Conservation (phyloP, 2,113 vertebrate genomes). For the Podiceps cristatus region DNA sequence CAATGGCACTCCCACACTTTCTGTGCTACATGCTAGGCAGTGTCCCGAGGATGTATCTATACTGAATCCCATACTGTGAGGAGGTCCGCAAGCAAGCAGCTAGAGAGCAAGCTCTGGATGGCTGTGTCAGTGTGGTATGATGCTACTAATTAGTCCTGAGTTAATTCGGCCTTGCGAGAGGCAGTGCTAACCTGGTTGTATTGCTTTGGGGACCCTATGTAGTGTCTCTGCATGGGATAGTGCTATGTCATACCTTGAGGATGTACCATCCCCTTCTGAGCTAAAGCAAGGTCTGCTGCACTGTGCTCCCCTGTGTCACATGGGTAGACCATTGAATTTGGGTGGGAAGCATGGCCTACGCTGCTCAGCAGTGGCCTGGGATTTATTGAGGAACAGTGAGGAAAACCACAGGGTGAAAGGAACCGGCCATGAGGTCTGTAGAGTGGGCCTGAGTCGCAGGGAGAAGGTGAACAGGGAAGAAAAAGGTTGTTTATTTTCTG, state of each 20-base stretch:
- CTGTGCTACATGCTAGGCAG: neutral
- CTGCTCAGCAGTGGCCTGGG: neutral
- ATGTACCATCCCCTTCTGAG: neutral
- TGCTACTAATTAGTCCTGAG: conserved; percentile 56
- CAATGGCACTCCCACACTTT: neutral
- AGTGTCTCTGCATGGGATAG: neutral
- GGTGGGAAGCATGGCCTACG: neutral
- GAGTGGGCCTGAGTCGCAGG: neutral
- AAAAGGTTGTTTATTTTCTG: neutral
- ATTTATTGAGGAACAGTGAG: neutral
- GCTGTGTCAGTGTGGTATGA: neutral
- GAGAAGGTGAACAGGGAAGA: neutral
- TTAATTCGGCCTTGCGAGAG: conserved; percentile 28
- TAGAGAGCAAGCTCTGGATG: neutral
- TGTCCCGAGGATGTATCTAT: neutral
- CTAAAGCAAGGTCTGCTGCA: neutral
- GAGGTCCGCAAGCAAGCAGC: conserved; percentile 6
- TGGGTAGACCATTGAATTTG: neutral
- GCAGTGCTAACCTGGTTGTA: conserved; percentile 26
- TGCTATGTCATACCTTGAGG: neutral
- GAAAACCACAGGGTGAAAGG: neutral
- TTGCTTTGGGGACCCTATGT: neutral
- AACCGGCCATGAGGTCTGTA: neutral
- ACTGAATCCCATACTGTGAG: neutral
- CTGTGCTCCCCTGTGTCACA: neutral